Percentiles rank a stretch among this genome's conserved stretches.
Evolutionary conservation across 2,888 invertebrate genomes (phyloP).

Genomic region (Dioctria linearis): DNA sequence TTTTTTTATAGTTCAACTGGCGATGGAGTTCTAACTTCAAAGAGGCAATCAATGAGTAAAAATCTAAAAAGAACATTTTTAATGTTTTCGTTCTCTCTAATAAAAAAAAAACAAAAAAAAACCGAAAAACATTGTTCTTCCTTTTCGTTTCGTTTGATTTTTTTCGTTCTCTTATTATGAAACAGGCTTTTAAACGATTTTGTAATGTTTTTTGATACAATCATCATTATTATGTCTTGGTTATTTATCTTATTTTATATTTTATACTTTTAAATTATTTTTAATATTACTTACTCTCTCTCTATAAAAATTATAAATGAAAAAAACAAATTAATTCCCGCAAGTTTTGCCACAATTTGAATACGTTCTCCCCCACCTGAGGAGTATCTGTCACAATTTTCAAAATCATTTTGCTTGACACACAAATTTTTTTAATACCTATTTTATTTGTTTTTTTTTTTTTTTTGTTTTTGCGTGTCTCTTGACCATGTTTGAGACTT

Average conservation of each 20-base stretch:
- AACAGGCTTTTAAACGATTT: constrained; percentile 32
- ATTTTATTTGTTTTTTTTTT: neutral
- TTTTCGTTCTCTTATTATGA: neutral
- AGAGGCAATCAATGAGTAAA: constrained; percentile 88
- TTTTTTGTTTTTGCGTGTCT: neutral
- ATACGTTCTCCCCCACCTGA: neutral
- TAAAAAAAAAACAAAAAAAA: constrained; percentile 51
- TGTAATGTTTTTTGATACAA: neutral
- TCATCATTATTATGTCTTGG: neutral
- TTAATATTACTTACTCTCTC: neutral
- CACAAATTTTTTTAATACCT: neutral
- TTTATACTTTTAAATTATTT: neutral
- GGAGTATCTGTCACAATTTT: neutral
- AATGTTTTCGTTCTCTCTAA: constrained; percentile 58
- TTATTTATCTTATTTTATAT: neutral
- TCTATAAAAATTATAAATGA: neutral
- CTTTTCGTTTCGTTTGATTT: constrained; percentile 4
- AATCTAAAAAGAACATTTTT: constrained; percentile 55
- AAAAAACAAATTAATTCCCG: constrained; percentile 28
- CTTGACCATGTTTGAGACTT: neutral
- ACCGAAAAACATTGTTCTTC: constrained; percentile 36
- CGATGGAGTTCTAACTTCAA: constrained; percentile 97
- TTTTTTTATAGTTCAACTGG: constrained; percentile 85
- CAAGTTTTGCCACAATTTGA: constrained; percentile 28
- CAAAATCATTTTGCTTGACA: neutral